A percentile compares a stretch with the other conserved stretches of the same genome.
phyloP scores from a whole-genome alignment of 2,888 invertebrate species.

The Pinctada fucata region DNA sequence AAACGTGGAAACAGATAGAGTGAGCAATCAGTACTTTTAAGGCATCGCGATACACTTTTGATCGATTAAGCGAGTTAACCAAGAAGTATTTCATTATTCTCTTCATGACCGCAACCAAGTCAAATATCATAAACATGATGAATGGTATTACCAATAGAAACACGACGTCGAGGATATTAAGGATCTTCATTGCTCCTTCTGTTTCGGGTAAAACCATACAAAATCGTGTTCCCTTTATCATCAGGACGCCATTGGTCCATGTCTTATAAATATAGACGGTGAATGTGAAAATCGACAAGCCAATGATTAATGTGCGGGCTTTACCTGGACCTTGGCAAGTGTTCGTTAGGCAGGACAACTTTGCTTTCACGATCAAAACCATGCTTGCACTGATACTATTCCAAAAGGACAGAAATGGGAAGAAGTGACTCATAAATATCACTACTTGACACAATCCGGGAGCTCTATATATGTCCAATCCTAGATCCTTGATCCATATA shows the following conservation, averaged over 20 bases:
- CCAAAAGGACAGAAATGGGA: constrained; percentile 61
- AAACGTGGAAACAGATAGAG: constrained; percentile 53
- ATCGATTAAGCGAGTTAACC: constrained; percentile 26
- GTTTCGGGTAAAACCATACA: constrained; percentile 62
- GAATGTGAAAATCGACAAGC: constrained; percentile 53
- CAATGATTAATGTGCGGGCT: constrained; percentile 50
- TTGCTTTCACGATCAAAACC: constrained; percentile 50
- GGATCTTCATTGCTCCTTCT: constrained; percentile 52
- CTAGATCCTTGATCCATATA: constrained; percentile 57
- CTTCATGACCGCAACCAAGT: constrained; percentile 42
- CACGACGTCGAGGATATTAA: constrained; percentile 58
- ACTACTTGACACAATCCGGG: constrained; percentile 64
- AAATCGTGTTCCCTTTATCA: constrained; percentile 40
- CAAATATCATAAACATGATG: constrained; percentile 54
- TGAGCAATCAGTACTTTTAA: constrained; percentile 52
- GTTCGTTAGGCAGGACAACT: constrained; percentile 38
- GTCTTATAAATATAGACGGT: constrained; percentile 64
- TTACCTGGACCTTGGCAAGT: constrained; percentile 51
- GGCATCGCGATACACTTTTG: constrained; percentile 48
- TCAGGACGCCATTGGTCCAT: constrained; percentile 59
- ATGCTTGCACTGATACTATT: constrained; percentile 50
- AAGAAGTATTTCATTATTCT: constrained; percentile 27
- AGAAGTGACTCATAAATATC: constrained; percentile 62
- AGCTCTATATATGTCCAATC: constrained; percentile 54
- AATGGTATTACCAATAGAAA: constrained; percentile 56